Base-by-base conservation (phyloP, 2,113 vertebrate species). In the Siphamia tubifer region DNA sequence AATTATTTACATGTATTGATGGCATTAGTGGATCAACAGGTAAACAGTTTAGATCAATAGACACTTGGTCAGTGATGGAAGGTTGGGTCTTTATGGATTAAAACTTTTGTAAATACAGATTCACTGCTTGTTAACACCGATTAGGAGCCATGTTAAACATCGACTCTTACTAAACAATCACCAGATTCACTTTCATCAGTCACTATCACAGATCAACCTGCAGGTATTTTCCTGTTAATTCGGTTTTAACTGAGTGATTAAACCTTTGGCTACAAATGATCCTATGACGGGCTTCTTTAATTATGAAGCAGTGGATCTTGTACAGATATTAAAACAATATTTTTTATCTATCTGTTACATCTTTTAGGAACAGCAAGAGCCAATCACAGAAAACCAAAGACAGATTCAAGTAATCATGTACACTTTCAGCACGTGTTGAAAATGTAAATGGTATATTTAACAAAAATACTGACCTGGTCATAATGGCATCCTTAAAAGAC, bases 381-480 rank as follows among this genome's bases (percentile, higher is more conserved):
- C 9, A 0, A 21, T 56, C 32, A 34, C 25, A 39, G 9, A 42
- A 34, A 57, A 44, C 30, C 21, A 34, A 36, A 35, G 15, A 8
- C 40, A 64, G 15, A 52, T 61, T 79, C 75, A 79, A 73, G 68
- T 57, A 52, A 62, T 44, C 16, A 8, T 39, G 61, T 36, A 42
- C 12, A 34, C 12, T 12, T 38, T 77, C 3, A 49, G 5, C 10
- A 38, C 15, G 19, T 38, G 36, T 35, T 66, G 4, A 36, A 12
- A n/a, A 28, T 35, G 21, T 36, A 44, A 74, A 61, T 8, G 13
- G 11, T 51, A 39, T 17, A 19, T 34, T 42, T 56, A 3, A 6
- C 38, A 19, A 25, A 32, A 82, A 85, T 82, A 82, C 79, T 82
- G 79, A 66, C 17, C 13, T 25, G 58, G 74, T 78, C 23, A 23